These are phyloP conservation scores for Latrodectus elegans DNA, from an alignment of 2,888 invertebrate genomes.

Conservation along the genomic window DNA sequence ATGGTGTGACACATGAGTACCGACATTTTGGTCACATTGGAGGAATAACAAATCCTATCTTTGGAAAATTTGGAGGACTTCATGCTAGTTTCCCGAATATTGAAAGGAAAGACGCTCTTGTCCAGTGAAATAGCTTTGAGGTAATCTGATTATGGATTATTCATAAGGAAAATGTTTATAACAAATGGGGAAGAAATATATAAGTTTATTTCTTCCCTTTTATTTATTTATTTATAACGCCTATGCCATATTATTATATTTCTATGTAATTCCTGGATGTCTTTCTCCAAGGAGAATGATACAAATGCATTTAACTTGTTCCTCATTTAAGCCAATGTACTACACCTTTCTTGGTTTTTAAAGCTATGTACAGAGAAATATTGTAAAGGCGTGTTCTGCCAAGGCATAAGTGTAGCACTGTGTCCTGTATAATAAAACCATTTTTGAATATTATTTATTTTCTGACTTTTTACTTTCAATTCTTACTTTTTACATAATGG, in stretches of 20 bases:
- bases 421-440: constrained; percentile 29
- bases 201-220: background rate
- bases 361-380: constrained; percentile 25
- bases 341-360: background rate
- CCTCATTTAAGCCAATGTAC: background rate
- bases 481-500: no score
- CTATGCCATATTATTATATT: constrained; percentile 23
- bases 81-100: constrained; percentile 8
- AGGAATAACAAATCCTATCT: constrained; percentile 12
- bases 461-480: no score
- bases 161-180: background rate
- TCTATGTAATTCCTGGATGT: no score
- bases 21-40: constrained; percentile 25
- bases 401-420: constrained; percentile 7
- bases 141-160: background rate
- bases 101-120: constrained; percentile 28
- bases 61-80: constrained; percentile 42
- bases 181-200: background rate
- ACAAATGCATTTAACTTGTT: background rate
- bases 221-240: constrained; percentile 41
- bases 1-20: constrained; percentile 43
- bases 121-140: background rate
- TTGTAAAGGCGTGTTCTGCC: constrained; percentile 24
- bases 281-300: no score
- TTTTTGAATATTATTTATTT: background rate